phyloP scores from a whole-genome alignment of 2,797 vertebrate genomes.

The Megalops cyprinoides region DNA sequence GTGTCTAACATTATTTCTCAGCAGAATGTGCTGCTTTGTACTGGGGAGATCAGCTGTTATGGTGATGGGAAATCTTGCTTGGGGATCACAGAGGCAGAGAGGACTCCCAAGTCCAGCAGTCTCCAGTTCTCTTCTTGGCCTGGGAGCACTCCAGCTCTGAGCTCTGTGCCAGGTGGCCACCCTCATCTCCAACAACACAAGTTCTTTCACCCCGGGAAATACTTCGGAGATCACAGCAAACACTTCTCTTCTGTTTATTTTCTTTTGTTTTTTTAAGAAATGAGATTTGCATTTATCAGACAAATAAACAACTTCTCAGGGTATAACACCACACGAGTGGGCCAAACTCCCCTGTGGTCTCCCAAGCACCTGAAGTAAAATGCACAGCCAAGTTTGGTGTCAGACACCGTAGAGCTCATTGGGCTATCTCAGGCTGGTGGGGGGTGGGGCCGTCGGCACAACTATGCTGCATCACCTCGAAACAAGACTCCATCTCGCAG shows the following conservation, averaged over 20 bases:
- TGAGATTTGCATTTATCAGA: neutral
- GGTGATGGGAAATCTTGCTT: too few relatives aligned
- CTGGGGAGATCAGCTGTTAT: neutral
- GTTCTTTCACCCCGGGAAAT: neutral
- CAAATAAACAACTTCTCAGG: neutral
- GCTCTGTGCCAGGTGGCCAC: neutral
- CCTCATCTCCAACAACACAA: conserved; percentile 29
- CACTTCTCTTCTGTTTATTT: neutral
- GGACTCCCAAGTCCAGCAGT: too few relatives aligned
- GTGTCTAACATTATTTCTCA: neutral
- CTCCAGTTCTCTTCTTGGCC: neutral
- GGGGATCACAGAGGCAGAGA: neutral
- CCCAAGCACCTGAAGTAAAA: neutral
- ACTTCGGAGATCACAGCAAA: neutral
- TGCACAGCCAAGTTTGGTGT: neutral
- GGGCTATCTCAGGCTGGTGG: neutral
- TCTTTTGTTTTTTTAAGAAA: neutral
- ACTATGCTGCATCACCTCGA: too few relatives aligned
- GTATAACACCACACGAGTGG: neutral
- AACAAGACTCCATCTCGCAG: too few relatives aligned
- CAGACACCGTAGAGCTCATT: neutral
- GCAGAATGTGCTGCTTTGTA: neutral
- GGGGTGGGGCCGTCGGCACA: too few relatives aligned
- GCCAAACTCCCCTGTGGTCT: neutral
- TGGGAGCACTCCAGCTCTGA: neutral